Conservation (phyloP, 2,113 vertebrate genomes). For the Albula goreensis region DNA sequence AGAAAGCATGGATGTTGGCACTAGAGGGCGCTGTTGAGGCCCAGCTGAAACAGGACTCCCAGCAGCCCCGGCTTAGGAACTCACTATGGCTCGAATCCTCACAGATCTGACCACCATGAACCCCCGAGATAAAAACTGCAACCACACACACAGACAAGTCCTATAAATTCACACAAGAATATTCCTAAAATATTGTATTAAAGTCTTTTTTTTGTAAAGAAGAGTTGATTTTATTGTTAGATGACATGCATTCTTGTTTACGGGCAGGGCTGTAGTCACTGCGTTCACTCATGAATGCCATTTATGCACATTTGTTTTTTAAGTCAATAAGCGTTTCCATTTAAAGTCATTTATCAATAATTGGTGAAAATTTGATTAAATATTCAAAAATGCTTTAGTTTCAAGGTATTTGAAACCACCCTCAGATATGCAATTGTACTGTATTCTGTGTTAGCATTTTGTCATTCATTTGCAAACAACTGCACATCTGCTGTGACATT, state of each 20-base stretch:
- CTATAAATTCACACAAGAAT: not conserved
- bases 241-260: not conserved
- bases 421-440: too few species aligned
- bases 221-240: not conserved
- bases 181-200: not conserved
- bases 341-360: not conserved
- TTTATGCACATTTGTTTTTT: not conserved
- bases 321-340: not conserved
- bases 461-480: too few species aligned
- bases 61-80: constrained; percentile 57
- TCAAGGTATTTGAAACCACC: not conserved
- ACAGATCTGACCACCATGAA: constrained; percentile 63
- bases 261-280: not conserved
- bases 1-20: constrained; percentile 84
- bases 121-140: not conserved
- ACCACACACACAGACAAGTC: not conserved
- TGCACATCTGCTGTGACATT: too few species aligned
- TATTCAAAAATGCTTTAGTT: not conserved
- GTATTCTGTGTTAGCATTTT: too few species aligned
- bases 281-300: not conserved
- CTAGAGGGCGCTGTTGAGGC: constrained; percentile 72
- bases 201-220: constrained; percentile 9
- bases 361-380: not conserved
- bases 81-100: constrained; percentile 70
- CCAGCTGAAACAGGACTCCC: constrained; percentile 63